Conservation (phyloP, 2,888 invertebrate genomes). For the Tenthredo amoena region DNA sequence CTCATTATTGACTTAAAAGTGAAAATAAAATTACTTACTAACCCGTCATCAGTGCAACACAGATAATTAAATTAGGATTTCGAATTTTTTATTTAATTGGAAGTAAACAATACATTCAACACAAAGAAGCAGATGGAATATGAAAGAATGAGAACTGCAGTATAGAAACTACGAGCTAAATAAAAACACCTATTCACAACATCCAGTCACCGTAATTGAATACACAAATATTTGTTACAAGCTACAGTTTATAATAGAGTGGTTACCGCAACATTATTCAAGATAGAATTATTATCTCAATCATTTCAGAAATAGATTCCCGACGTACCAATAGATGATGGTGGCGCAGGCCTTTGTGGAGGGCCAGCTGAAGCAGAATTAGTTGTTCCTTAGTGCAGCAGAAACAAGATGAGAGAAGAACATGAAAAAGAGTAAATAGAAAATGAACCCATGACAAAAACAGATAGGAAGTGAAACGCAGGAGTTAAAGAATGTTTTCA, state of each 20-base stretch:
- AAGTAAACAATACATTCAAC: background rate
- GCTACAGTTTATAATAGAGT: background rate
- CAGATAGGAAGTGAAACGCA: constrained; percentile 20
- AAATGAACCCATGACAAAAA: constrained; percentile 57
- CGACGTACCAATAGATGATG: constrained; percentile 75
- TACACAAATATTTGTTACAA: background rate
- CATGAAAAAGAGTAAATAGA: constrained; percentile 52
- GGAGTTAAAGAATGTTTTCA: background rate
- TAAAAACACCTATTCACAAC: background rate
- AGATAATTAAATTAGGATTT: background rate
- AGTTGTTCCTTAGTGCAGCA: constrained; percentile 73
- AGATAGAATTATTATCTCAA: background rate
- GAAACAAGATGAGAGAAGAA: constrained; percentile 62
- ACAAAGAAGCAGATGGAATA: background rate
- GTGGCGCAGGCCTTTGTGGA: constrained; percentile 77
- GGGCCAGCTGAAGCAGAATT: constrained; percentile 67
- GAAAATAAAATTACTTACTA: background rate
- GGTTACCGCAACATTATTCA: background rate
- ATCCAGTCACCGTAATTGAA: background rate
- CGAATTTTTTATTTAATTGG: background rate
- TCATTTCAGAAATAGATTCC: background rate
- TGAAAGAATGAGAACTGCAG: background rate
- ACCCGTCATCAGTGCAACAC: background rate
- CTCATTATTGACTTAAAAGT: background rate
- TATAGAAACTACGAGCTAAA: background rate